A percentile compares a stretch with the other conserved stretches of the same genome.
These are phyloP conservation scores for Meandrina meandrites DNA, from an alignment of 92 coral and sea anemone species.

Conservation along the genomic window DNA sequence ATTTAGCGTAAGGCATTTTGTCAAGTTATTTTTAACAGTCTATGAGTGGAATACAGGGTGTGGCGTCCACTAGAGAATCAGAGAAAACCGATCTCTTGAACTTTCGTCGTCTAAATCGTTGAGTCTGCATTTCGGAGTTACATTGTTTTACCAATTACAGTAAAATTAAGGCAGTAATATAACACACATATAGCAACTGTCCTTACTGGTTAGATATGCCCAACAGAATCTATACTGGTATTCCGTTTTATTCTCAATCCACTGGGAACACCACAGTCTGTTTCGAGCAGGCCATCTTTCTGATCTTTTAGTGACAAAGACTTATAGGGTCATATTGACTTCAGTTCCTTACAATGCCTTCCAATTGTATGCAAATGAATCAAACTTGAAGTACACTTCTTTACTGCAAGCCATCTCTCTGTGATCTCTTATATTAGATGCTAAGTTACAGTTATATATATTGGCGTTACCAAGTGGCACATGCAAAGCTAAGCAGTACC, in stretches of 20 bases:
- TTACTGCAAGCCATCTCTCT: not conserved
- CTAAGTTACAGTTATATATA: not conserved
- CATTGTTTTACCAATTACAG: not conserved
- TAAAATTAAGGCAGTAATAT: too few relatives aligned
- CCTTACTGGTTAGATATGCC: not conserved
- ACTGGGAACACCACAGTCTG: not conserved
- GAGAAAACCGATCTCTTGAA: not conserved
- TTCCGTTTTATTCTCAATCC: not conserved
- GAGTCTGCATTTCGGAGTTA: not conserved
- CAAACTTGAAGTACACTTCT: not conserved
- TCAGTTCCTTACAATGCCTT: not conserved
- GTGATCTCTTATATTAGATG: not conserved
- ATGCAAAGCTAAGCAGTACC: too few relatives aligned
- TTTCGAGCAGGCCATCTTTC: not conserved
- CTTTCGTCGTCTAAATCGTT: not conserved
- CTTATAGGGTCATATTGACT: too few relatives aligned
- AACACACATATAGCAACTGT: not conserved
- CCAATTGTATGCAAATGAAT: not conserved
- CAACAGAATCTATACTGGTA: too few relatives aligned
- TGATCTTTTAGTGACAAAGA: not conserved
- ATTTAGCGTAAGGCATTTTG: too few relatives aligned
- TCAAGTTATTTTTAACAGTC: not conserved
- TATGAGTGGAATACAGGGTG: not conserved
- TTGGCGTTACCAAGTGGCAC: not conserved
- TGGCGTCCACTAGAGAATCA: not conserved